Evolutionary conservation across 1,140 invertebrate genomes (phyloP).

Genomic region (Stratiolaelaps scimitus): DNA sequence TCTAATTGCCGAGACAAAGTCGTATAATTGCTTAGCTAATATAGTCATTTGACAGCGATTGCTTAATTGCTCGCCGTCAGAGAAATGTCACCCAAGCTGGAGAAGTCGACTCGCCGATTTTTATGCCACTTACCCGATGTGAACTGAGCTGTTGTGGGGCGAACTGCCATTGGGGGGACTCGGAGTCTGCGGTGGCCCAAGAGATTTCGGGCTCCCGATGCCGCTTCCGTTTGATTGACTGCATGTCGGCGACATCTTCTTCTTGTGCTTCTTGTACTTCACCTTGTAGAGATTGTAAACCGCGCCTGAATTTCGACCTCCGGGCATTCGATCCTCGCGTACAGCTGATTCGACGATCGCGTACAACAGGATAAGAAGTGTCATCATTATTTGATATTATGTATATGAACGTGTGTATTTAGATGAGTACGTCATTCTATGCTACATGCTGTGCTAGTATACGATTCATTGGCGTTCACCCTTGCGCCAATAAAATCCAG

Average conservation of each 20-base stretch:
- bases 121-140: conserved; percentile 29
- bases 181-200: conserved; percentile 15
- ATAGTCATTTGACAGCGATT: no score
- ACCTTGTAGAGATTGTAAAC: conserved; percentile 99
- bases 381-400: no score
- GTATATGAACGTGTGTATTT: no score
- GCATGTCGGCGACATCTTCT: conserved; percentile 44
- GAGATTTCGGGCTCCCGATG: conserved; percentile 6
- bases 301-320: conserved; percentile 91
- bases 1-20: no score
- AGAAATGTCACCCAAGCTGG: not conserved
- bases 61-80: no score
- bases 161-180: not conserved
- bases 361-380: not conserved
- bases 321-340: conserved; percentile 94
- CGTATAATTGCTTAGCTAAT: no score
- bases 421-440: no score
- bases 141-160: not conserved
- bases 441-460: not conserved
- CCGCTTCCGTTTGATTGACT: not conserved
- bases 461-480: no score
- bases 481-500: no score
- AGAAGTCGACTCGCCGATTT: no score
- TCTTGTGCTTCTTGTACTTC: conserved; percentile 96
- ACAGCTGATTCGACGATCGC: conserved; percentile 70